These are phyloP conservation scores for Sardina pilchardus DNA, from an alignment of 2,113 vertebrate species.

Conservation along the genomic window DNA sequence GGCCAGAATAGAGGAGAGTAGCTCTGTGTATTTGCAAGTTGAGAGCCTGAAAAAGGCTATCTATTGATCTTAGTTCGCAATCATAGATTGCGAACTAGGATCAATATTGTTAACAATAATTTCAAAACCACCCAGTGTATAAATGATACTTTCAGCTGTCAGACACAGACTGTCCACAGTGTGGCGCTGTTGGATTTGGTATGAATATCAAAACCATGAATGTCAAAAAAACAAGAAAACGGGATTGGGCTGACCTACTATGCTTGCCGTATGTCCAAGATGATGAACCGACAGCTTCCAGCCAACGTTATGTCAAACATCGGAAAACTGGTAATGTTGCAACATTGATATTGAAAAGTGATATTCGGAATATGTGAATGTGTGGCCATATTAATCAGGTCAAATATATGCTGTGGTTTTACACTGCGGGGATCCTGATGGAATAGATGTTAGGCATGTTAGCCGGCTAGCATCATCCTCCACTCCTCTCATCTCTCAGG, in stretches of 20 bases:
- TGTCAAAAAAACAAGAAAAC: background rate
- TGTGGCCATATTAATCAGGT: background rate
- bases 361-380: background rate
- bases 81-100: too few relatives aligned
- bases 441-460: background rate
- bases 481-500: background rate
- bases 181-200: background rate
- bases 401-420: background rate
- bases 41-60: too few relatives aligned
- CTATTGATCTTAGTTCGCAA: too few relatives aligned
- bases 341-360: background rate
- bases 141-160: too few relatives aligned
- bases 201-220: background rate
- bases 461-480: background rate
- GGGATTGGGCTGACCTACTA: background rate
- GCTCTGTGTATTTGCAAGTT: too few relatives aligned
- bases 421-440: background rate
- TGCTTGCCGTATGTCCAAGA: slow-evolving; percentile 8
- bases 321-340: background rate
- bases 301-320: background rate
- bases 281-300: background rate
- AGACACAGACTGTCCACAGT: background rate
- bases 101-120: too few relatives aligned
- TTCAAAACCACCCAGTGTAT: too few relatives aligned
- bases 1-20: too few relatives aligned